Percentiles rank a stretch among this genome's conserved stretches.
These are phyloP conservation scores for Trypoxylon attenuatum DNA, from an alignment of 2,888 invertebrate species.

Conservation along the genomic window DNA sequence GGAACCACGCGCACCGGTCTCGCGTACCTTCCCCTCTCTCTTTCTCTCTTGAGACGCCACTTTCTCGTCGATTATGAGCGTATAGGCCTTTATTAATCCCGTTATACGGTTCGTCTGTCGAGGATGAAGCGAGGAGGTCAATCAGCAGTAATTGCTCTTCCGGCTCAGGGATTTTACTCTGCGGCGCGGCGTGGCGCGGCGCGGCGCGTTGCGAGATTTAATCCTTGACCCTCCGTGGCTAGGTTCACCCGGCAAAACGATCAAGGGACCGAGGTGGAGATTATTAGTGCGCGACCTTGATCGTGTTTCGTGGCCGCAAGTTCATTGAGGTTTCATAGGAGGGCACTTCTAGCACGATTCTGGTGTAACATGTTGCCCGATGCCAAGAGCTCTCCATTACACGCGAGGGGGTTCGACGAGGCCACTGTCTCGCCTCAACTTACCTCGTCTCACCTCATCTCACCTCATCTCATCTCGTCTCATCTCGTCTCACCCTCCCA, in stretches of 20 bases:
- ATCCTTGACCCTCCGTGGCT: conserved; percentile 44
- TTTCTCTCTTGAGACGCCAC: background rate
- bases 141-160: conserved; percentile 62
- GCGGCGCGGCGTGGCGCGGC: conserved; percentile 24
- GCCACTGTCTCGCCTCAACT: no score
- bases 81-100: conserved; percentile 63
- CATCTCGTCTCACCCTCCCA: no score
- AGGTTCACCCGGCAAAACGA: conserved; percentile 19
- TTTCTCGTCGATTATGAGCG: conserved; percentile 49
- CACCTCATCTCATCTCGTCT: no score
- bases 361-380: background rate
- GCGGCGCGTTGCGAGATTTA: conserved; percentile 35
- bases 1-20: conserved; percentile 48
- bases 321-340: conserved; percentile 28
- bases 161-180: conserved; percentile 46
- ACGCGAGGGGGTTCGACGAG: no score
- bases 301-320: conserved; percentile 16
- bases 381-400: background rate
- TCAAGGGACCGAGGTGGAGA: conserved; percentile 6
- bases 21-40: conserved; percentile 19
- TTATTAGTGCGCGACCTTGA: conserved; percentile 40
- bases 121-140: conserved; percentile 48
- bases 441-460: no score
- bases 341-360: background rate
- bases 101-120: conserved; percentile 53